A percentile compares a stretch with the other conserved stretches of the same genome.
These are phyloP conservation scores for Heterohyrax brucei DNA, from an alignment of 2,797 vertebrate genomes.

Conservation along the genomic window DNA sequence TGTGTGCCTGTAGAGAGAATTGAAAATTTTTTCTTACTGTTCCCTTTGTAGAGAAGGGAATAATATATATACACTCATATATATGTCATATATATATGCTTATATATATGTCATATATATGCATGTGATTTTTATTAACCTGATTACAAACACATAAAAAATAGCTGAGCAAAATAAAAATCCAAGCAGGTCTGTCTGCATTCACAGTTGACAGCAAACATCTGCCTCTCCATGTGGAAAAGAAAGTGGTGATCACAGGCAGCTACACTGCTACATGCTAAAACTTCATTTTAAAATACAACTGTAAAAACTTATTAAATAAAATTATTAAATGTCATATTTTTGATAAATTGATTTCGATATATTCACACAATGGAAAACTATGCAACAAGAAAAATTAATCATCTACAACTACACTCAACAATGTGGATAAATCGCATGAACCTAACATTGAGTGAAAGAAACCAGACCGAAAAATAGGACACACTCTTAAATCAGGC, in stretches of 20 bases:
- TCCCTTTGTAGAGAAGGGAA: background rate
- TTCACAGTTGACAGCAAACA: background rate
- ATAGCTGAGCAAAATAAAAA: background rate
- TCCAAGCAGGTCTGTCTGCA: background rate
- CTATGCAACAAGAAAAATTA: background rate
- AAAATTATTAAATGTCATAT: background rate
- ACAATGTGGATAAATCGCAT: background rate
- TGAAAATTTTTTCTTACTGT: background rate
- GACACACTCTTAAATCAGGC: background rate
- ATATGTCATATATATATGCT: background rate
- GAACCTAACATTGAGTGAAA: background rate
- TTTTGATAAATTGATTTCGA: background rate
- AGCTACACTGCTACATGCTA: background rate
- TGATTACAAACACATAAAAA: background rate
- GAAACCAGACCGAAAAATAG: background rate
- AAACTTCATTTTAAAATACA: slow-evolving; percentile 24
- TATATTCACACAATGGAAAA: background rate
- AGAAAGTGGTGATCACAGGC: background rate
- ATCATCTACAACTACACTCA: background rate
- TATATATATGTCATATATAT: background rate
- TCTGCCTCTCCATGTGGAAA: background rate
- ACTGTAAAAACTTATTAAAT: background rate
- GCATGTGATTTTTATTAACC: background rate
- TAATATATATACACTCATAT: background rate
- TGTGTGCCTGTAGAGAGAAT: slow-evolving; percentile 8